A percentile compares a stretch with the other conserved stretches of the same genome.
phyloP scores from a whole-genome alignment of 2,797 vertebrate species.

The Poeciliopsis presidionis region DNA sequence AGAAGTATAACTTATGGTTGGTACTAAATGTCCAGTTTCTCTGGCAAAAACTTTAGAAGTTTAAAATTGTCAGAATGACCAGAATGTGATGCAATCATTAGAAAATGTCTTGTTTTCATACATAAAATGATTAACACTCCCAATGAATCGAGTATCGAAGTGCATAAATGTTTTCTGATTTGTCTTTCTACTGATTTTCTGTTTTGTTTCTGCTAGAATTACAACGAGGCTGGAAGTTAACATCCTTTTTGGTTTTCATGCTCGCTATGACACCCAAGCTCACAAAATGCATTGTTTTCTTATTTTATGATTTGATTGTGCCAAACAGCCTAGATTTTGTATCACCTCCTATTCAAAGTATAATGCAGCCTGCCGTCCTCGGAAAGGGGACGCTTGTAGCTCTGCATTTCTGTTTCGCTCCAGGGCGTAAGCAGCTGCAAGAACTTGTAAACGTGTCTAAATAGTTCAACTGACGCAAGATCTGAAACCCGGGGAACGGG shows the following conservation, averaged over 20 bases:
- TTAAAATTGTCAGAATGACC: background rate
- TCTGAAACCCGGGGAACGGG: slow-evolving; percentile 75
- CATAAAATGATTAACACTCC: background rate
- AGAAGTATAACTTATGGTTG: background rate
- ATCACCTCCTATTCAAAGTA: background rate
- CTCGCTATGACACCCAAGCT: background rate
- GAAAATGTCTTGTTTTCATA: background rate
- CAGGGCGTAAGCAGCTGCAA: background rate
- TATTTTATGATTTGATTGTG: background rate
- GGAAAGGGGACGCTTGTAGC: background rate
- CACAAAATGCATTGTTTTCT: background rate
- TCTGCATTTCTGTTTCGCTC: background rate
- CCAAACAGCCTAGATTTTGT: background rate
- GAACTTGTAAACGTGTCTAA: slow-evolving; percentile 22
- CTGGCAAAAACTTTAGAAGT: background rate
- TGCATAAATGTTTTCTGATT: background rate
- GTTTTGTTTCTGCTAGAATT: background rate
- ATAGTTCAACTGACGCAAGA: slow-evolving; percentile 35
- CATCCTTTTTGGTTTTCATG: background rate
- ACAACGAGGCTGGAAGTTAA: background rate
- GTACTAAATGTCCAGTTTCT: background rate
- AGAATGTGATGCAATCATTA: background rate
- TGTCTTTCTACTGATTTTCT: background rate
- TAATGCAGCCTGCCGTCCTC: background rate
- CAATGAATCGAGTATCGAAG: background rate